A percentile compares a stretch with the other conserved stretches of the same genome.
Conservation (phyloP, 2,113 vertebrate species). For the Nerophis ophidion region DNA sequence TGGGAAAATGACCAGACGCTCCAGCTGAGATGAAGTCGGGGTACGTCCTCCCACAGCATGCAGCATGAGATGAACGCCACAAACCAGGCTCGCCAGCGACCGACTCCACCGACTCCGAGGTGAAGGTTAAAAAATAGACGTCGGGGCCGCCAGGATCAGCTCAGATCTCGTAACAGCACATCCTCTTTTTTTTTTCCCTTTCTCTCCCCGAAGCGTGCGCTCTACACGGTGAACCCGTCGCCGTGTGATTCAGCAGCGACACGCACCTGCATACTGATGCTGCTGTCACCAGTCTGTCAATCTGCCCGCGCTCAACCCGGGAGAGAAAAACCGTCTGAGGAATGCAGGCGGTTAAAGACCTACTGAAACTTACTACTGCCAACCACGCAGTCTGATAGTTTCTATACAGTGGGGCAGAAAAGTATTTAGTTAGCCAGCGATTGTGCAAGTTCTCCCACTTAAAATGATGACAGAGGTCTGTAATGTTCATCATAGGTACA, state of each 20-base stretch:
- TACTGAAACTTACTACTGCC: no score
- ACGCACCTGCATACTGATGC: conserved; percentile 55
- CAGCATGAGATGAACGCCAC: conserved; percentile 78
- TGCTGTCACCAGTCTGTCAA: conserved; percentile 65
- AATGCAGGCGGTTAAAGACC: conserved; percentile 38
- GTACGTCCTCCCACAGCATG: conserved; percentile 60
- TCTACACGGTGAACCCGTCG: conserved; percentile 45
- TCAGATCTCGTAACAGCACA: conserved; percentile 58
- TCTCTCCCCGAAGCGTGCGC: conserved; percentile 41
- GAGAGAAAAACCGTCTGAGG: conserved; percentile 36
- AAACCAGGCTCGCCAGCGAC: conserved; percentile 63
- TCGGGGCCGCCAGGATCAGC: conserved; percentile 23
- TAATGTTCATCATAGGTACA: no score
- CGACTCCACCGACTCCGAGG: conserved; percentile 49
- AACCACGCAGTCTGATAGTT: no score
- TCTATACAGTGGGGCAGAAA: no score
- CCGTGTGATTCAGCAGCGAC: conserved; percentile 52
- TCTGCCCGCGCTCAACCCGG: conserved; percentile 35
- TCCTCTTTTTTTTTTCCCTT: conserved; percentile 21
- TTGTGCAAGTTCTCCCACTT: no score
- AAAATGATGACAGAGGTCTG: no score
- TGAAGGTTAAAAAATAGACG: conserved; percentile 24
- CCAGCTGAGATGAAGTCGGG: conserved; percentile 35
- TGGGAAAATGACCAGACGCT: conserved; percentile 57
- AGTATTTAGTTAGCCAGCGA: no score